These are phyloP conservation scores for Hemiprocne comata DNA, from an alignment of 2,113 vertebrate species.

Conservation along the genomic window DNA sequence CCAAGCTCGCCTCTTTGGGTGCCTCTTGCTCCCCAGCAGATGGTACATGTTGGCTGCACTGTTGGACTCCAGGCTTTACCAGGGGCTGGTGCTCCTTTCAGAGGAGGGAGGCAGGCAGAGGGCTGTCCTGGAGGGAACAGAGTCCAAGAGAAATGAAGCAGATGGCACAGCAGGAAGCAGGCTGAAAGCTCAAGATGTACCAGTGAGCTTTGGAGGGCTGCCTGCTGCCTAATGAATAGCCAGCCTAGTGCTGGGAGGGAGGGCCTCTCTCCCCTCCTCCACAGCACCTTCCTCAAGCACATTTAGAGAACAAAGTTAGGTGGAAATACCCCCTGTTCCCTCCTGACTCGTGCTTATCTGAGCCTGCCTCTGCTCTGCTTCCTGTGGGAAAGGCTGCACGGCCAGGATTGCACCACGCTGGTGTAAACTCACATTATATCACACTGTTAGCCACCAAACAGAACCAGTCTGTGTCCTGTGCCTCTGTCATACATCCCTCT, in stretches of 20 bases:
- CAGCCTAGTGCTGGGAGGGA: fast-evolving
- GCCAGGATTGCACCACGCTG: neutral
- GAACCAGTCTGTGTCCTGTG: neutral
- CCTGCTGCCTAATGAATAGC: neutral
- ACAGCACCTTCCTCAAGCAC: neutral
- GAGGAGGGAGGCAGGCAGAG: neutral
- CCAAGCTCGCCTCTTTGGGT: neutral
- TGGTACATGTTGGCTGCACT: neutral
- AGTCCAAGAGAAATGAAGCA: neutral
- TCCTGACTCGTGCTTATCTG: neutral
- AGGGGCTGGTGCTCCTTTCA: neutral
- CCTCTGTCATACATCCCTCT: neutral
- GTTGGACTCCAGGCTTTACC: neutral
- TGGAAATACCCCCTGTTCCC: neutral
- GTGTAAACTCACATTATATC: neutral
- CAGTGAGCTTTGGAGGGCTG: neutral
- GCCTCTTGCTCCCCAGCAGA: neutral
- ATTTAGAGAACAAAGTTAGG: neutral
- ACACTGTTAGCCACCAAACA: neutral
- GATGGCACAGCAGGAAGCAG: neutral
- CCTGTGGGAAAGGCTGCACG: neutral
- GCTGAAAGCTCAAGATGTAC: neutral
- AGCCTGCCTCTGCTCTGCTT: neutral
- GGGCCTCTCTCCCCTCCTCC: neutral
- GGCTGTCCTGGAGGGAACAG: neutral